Percentiles rank a stretch among this genome's conserved stretches.
Conservation (phyloP, 2,113 vertebrate genomes). For the Theristicus caerulescens region DNA sequence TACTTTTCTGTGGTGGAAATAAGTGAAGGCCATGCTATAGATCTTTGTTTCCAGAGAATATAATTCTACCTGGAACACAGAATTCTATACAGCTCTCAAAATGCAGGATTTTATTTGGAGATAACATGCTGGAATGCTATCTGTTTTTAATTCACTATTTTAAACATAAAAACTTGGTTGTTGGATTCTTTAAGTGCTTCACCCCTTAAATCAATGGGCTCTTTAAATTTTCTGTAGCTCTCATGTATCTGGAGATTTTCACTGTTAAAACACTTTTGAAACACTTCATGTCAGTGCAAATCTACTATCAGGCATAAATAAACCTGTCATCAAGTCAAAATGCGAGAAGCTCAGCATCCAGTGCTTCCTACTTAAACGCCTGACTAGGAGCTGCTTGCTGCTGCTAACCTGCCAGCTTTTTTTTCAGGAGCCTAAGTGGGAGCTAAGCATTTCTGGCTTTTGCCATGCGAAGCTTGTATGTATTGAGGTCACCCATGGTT, state of each 20-base stretch:
- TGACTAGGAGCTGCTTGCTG: not conserved
- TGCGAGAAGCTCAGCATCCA: not conserved
- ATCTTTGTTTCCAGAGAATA: not conserved
- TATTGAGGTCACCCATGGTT: not conserved
- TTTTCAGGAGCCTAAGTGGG: not conserved
- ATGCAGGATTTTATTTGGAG: not conserved
- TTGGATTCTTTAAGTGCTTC: not conserved
- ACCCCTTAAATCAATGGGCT: not conserved
- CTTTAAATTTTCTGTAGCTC: not conserved
- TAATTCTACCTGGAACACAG: not conserved
- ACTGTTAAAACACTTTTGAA: not conserved
- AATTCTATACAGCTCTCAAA: not conserved
- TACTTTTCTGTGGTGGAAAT: not conserved
- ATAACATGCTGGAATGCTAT: not conserved
- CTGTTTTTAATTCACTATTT: not conserved
- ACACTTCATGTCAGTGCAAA: not conserved
- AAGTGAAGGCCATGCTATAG: not conserved
- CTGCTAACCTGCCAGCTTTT: not conserved
- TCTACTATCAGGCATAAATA: conserved; percentile 2
- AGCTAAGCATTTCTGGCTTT: not conserved
- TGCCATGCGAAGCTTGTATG: not conserved
- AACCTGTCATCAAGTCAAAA: not conserved
- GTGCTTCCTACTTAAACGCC: not conserved
- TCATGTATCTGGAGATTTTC: not conserved
- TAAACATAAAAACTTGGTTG: not conserved